phyloP scores from a whole-genome alignment of 2,888 invertebrate species.

The Zeuzera pyrina region DNA sequence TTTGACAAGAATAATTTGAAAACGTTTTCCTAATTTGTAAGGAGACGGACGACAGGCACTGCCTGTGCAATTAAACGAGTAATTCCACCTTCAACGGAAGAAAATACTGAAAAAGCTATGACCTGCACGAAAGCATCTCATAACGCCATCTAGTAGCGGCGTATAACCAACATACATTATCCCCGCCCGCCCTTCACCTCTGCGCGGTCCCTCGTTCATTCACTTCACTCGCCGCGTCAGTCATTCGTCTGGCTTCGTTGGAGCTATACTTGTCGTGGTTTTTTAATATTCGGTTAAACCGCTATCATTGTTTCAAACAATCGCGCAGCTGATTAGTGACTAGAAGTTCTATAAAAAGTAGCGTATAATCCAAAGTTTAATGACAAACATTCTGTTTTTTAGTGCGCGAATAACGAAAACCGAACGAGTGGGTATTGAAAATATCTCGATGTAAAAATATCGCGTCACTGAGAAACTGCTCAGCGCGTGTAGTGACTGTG shows the following conservation, averaged over 20 bases:
- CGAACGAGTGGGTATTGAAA: slow-evolving; percentile 39
- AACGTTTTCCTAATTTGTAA: slow-evolving; percentile 59
- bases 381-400: slow-evolving; percentile 2
- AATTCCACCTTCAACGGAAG: not conserved
- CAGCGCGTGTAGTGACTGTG: slow-evolving; percentile 65
- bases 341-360: slow-evolving; percentile 26
- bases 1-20: slow-evolving; percentile 55
- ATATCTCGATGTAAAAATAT: slow-evolving; percentile 68
- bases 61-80: not conserved
- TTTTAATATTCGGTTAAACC: slow-evolving; percentile 22
- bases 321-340: slow-evolving; percentile 64
- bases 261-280: no score
- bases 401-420: slow-evolving; percentile 22
- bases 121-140: slow-evolving; percentile 8
- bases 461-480: slow-evolving; percentile 57
- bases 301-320: slow-evolving; percentile 61
- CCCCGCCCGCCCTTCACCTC: slow-evolving; percentile 19
- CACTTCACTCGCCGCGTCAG: slow-evolving; percentile 23
- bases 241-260: no score
- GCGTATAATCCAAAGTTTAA: slow-evolving; percentile 7
- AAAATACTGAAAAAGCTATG: not conserved
- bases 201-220: slow-evolving; percentile 36
- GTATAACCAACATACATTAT: slow-evolving; percentile 7
- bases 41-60: slow-evolving; percentile 27
- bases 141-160: slow-evolving; percentile 50